Base-by-base conservation (phyloP, 2,113 vertebrate genomes). In the Poeciliopsis turrubarensis region DNA sequence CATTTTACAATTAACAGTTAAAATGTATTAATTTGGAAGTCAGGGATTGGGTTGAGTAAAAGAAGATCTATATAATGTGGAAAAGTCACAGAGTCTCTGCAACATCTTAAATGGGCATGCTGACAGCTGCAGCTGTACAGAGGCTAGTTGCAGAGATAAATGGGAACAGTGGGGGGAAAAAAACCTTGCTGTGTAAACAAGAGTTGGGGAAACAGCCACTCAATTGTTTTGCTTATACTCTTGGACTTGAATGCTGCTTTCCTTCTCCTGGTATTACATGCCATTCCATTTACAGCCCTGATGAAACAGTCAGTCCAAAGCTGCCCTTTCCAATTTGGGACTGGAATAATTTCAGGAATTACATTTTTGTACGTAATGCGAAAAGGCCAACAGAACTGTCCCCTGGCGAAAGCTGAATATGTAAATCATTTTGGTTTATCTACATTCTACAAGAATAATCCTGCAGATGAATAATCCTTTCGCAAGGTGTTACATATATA, bases 281-380 rank as follows among this genome's bases (percentile, higher is more conserved):
- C 96, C 96, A 95, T 94, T 95, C 96, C 97, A 95, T 98, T 94
- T 98, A 94, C 90, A 87, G 93, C 92, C 81, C 90, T 31, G 83
- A 70, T 79, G 70, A 72, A 71, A 89, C 88, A 62, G 80, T 74
- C 77, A 84, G 70, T 77, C 77, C 65, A 81, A 84, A 75, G 68
- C 65, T 83, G 57, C 68, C 67, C 73, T 86, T 84, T n/a, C 89
- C 89, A 88, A 89, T 81, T 91, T 85, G 65, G 90, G 87, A 85
- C 65, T 75, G 84, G 85, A 89, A 87, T 80, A 57, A 73, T 72
- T 73, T 64, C 41, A 32, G 75, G 51, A 71, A 86, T 64, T 66
- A 32, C 51, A 75, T 65, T 39, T 25, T 77, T 22, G 60, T 41
- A 64, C 26, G 1, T 72, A 62, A 79, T 65, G 41, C 77, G 71